Base-by-base conservation (phyloP, 2,888 invertebrate genomes). In the Tuta absoluta region DNA sequence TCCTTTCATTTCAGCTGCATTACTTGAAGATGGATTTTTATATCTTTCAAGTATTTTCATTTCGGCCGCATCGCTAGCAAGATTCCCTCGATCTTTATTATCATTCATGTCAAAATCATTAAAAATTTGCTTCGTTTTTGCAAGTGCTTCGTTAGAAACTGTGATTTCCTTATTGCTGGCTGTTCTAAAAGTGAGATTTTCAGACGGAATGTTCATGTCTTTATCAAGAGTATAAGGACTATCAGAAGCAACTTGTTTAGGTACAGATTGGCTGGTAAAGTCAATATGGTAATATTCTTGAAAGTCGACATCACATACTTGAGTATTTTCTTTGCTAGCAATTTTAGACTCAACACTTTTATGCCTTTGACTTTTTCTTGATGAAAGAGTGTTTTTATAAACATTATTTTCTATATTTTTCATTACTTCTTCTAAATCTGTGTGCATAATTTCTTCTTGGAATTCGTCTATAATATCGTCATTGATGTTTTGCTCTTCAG, bases 271-370 rank as follows among this genome's bases (percentile, higher is more conserved):
- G 4, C 19, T 19, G n/a, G 48, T 17, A 17, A 48, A 17, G n/a
- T 48, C 19, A 48, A 48, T 19, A 48, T n/a, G 19, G 19, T 48
- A 17, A 17, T n/a, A n/a, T 17, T 48, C 48, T 19, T 17, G 19
- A 33, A 33, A 33, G 8, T 33, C 74, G 59, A 70, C 57, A 23
- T 75, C 68, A 1, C 80, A 80, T 61, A 83, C 71, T 62, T 65
- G 62, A 21, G 87, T 74, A 24, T 69, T 66, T 69, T 81, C 82
- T n/a, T 85, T 82, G 63, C 75, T 79, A 23, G 80, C 85, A 8
- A 82, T 80, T 68, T 77, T 74, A 68, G 85, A 85, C 49, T 79
- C 80, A 41, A 60, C 14, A 51, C 65, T 64, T 37, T 51, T 19
- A 19, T 12, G 33, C 33, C 12, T 28, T 63, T 51, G 62, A 45